Evolutionary conservation across 1,140 invertebrate genomes (phyloP).

Genomic region (Bombus ignitus): DNA sequence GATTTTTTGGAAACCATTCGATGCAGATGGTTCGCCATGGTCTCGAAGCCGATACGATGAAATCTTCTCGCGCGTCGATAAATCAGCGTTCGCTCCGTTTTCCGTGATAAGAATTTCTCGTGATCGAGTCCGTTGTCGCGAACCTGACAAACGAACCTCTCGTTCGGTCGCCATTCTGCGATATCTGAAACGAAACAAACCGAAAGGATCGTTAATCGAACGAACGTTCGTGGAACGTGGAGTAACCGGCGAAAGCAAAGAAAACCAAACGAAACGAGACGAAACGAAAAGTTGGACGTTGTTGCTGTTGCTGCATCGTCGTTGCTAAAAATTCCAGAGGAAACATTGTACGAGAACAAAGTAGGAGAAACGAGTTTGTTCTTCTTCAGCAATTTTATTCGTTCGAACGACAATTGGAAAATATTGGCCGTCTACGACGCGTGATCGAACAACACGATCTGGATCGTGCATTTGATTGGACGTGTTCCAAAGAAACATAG

Average conservation of each 20-base stretch:
- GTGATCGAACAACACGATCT: not conserved
- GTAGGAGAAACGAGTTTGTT: not conserved
- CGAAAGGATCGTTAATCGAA: not conserved
- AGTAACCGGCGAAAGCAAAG: not conserved
- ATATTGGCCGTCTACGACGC: not conserved
- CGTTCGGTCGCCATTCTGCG: not conserved
- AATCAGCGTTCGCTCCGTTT: not conserved
- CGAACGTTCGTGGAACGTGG: not conserved
- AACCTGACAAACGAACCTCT: not conserved
- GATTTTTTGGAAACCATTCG: not conserved
- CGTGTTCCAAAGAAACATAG: not conserved
- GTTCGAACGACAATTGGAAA: not conserved
- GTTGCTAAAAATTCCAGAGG: too few relatives aligned
- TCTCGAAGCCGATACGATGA: not conserved
- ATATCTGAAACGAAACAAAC: conserved; percentile 35
- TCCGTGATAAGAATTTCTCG: not conserved
- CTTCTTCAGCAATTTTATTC: conserved; percentile 22
- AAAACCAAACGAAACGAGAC: not conserved
- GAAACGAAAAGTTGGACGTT: too few relatives aligned
- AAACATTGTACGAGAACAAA: too few relatives aligned
- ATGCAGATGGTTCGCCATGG: not conserved
- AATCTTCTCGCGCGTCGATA: not conserved
- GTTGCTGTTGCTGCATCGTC: too few relatives aligned
- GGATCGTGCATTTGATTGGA: not conserved
- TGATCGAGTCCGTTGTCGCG: not conserved